Base-by-base conservation (phyloP, 2,888 invertebrate species). In the Empis stercorea region DNA sequence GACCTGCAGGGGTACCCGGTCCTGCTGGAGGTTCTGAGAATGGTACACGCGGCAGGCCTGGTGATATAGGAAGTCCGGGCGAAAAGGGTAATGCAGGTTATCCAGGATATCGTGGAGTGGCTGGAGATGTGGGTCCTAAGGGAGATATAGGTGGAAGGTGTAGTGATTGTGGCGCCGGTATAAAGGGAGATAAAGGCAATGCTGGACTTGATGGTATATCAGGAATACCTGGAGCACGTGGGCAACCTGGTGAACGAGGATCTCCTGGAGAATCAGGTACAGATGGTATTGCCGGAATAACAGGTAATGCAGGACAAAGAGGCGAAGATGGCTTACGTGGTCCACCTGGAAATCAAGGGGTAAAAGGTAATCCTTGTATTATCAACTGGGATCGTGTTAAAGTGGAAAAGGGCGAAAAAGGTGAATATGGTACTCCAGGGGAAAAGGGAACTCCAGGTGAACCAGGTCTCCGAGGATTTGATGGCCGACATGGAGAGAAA, bases 131-230 rank as follows among this genome's bases (percentile, higher is more conserved):
- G 39, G 89, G 89, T 32, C 66, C 71, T 9, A 88, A 88, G 60
- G 89, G 89, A 59, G 87, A 89, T 44, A 72, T 76, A 36, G 89
- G 89, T 23, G 89, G 89, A 3, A 76, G 80, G 49, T 89, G 88
- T 59, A 78, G 78, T 38, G 81, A 82, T 51, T 88, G 88, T 61
- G 70, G 76, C 48, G 82, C 87, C 27, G 93, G 93, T 27, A 56
- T 64, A 1, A 77, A 77, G 54, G 93, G 93, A 27, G 66, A 65
- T 2, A 89, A 87, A 63, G 91, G 91, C 36, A 84, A 84, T 17
- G 73, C 76, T 15, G 89, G 91, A 2, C 56, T 63, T 2, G 79
- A 82, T 56, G 91, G 89, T 3, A 53, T 64, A 14, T 73, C 79
- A 15, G 91, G 91, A 3, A 62, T 69, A 40, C 70, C 73, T 16